Evolutionary conservation across 2,888 invertebrate species (phyloP), one percentile per base, ranked within the genome.

Genomic region (Scotopteryx bipunctaria): DNA sequence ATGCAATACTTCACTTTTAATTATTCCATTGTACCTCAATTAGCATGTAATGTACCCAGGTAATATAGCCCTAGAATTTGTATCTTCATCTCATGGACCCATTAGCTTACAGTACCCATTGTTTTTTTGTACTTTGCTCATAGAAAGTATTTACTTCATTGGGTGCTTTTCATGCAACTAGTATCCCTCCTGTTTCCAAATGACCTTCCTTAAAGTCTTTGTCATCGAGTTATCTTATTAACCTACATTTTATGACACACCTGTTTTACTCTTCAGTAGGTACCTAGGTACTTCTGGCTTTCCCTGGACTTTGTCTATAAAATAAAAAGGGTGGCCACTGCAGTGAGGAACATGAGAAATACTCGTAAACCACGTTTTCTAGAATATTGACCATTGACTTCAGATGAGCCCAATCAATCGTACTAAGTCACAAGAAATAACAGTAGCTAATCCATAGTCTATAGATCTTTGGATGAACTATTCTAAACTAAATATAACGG

Each of bases 1-100:
- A 77, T 80, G 77, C 77, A 69, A 67, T 56, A n/a, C n/a, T n/a
- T 57, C 56, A 62, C 48, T 49, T 53, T 37, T 63, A 49, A 48
- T 61, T 43, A 25, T 29, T 43, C 61, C 68, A 66, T 61, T 52
- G 57, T 68, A 58, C 52, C 36, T 31, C 25, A 21, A 59, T 61
- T 67, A 71, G 81, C 81, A 81, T 81, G 79, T 37, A 64, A 60
- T 55, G n/a, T n/a, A n/a, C n/a, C n/a, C 59, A 68, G 72, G 72
- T 75, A 60, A 60, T 70, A 69, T 76, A 74, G 71, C 69, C 71
- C 69, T 73, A 66, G 61, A 50, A 40, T 60, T 54, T 63, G 57
- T 44, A 36, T 43, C 33, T 57, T 71, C 76, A 78, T 75, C 57
- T 73, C 78, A 75, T 76, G 51, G 61, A 59, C 51, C 56, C 73